Evolutionary conservation across 2,797 vertebrate species (phyloP), one percentile per base, ranked within the genome.

Genomic region (Zenarchopterus dispar): DNA sequence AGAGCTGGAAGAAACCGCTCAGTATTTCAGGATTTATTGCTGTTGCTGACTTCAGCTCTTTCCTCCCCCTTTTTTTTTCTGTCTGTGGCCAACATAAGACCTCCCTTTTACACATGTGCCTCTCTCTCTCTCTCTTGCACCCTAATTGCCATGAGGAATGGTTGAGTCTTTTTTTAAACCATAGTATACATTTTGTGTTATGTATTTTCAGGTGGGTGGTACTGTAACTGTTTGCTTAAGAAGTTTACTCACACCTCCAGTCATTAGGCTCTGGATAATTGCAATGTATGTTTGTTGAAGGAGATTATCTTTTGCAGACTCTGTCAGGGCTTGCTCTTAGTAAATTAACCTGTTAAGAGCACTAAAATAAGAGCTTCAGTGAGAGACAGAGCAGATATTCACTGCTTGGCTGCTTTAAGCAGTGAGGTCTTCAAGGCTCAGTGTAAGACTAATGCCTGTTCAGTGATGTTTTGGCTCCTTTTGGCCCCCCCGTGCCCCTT

Each of bases 191-290:
- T 86, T 90, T 88, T 85, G 84, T 81, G 55, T 78, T 84, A 70
- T 86, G 84, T 79, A 67, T 87, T 91, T 88, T 89, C 18, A 69
- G 65, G 56, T 73, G 77, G 85, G 83, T 79, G 83, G 81, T 67
- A 84, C 78, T 81, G 79, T 67, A 83, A 74, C 77, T 78, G 79
- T 89, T 85, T 84, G 78, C 71, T 51, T 70, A 77, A 87, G 79
- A 86, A 71, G 78, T 87, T 87, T 82, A 80, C 84, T 84, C 86
- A 78, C 89, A 88, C 80, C 87, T 88, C 78, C 81, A 73, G 78
- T 89, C 83, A 88, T 88, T 89, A 87, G 88, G 86, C 80, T 81
- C 52, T 4, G 44, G 82, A 85, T 91, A 88, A 88, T 91, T 88
- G 84, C 82, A 53, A 73, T 59, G 68, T 68, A 57, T 82, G 80